Evolutionary conservation across 2,888 invertebrate species (phyloP).

Genomic region (Ennomos erosarius): DNA sequence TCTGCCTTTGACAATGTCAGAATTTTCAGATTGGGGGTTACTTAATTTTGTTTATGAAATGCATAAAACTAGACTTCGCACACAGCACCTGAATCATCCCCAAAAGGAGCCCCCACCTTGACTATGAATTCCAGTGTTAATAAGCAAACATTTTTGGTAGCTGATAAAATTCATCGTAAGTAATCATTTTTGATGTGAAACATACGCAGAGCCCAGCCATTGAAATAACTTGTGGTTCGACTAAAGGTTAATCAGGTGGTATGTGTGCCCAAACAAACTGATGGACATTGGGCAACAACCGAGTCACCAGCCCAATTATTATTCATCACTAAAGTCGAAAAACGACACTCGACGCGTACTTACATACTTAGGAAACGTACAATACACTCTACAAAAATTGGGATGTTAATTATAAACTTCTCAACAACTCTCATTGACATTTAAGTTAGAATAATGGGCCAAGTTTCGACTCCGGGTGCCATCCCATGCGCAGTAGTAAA

Average conservation of each 20-base stretch:
- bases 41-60: no score
- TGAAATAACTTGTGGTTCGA: not conserved
- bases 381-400: constrained; percentile 58
- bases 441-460: constrained; percentile 40
- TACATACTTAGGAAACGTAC: constrained; percentile 43
- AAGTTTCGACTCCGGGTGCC: constrained; percentile 18
- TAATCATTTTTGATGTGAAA: no score
- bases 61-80: no score
- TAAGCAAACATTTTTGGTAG: not conserved
- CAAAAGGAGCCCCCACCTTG: no score
- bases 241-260: not conserved
- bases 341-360: constrained; percentile 5
- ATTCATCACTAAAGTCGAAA: constrained; percentile 62
- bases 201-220: not conserved
- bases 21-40: no score
- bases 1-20: no score
- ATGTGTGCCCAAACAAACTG: not conserved
- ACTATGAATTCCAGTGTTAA: no score
- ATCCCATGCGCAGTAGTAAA: constrained; percentile 23
- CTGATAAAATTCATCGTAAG: not conserved
- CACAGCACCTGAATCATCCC: no score
- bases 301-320: constrained; percentile 46
- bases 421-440: constrained; percentile 48
- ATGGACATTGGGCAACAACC: constrained; percentile 3
- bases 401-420: constrained; percentile 73